phyloP scores from a whole-genome alignment of 2,888 invertebrate genomes.

The Timema cristinae region DNA sequence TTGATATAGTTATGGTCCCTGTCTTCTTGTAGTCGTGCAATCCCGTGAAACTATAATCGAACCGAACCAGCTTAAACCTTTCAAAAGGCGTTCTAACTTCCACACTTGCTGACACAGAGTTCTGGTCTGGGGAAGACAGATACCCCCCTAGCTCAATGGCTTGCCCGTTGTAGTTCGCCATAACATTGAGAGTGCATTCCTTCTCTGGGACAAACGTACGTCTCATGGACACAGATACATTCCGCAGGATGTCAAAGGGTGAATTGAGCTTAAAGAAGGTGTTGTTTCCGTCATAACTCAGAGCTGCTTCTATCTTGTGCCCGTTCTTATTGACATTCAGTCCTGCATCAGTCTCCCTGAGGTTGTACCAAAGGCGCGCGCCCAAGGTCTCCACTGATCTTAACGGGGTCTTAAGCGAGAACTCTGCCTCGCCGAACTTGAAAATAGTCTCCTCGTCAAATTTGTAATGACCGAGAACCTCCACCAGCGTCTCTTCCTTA shows the following conservation, averaged over 20 bases:
- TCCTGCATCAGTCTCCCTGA: not conserved
- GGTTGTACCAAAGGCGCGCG: not conserved
- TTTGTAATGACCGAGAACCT: too few relatives aligned
- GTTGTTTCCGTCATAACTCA: not conserved
- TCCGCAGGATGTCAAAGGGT: not conserved
- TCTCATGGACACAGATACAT: not conserved
- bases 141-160: constrained; percentile 12
- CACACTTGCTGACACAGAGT: not conserved
- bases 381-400: not conserved
- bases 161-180: constrained; percentile 12
- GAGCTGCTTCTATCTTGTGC: not conserved
- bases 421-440: too few relatives aligned
- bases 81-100: constrained; percentile 4
- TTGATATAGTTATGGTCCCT: not conserved
- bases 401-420: not conserved
- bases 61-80: not conserved
- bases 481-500: too few relatives aligned
- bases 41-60: constrained; percentile 6
- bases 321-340: not conserved
- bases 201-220: not conserved
- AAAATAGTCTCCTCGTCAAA: too few relatives aligned
- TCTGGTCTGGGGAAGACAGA: not conserved
- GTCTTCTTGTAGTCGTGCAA: not conserved
- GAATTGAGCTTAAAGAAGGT: not conserved
- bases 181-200: not conserved